phyloP scores from a whole-genome alignment of 2,113 vertebrate species.

The Grallaria varia region DNA sequence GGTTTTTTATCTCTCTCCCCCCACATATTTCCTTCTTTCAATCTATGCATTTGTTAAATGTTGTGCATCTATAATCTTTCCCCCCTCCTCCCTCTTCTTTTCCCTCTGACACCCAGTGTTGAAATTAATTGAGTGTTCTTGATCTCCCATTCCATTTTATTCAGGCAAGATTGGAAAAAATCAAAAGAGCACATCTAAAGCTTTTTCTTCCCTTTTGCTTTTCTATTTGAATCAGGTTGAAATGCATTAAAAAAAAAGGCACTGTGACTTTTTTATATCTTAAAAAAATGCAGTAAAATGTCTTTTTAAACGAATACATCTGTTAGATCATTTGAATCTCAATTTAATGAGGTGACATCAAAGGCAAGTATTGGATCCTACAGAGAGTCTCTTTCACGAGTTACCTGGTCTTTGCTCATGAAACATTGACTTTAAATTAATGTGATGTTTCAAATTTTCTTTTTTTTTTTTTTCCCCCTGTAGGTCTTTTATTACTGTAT shows the following conservation, averaged over 20 bases:
- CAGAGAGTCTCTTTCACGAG: constrained; percentile 58
- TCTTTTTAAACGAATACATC: constrained; percentile 83
- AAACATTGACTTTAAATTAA: constrained; percentile 78
- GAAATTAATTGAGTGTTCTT: constrained; percentile 85
- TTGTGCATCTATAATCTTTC: constrained; percentile 73
- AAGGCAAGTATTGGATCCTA: constrained; percentile 65
- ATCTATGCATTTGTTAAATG: constrained; percentile 80
- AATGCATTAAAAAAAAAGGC: constrained; percentile 64
- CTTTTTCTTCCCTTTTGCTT: constrained; percentile 77
- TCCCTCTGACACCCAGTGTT: constrained; percentile 76
- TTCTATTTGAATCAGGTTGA: constrained; percentile 81
- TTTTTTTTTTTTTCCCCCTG: neutral
- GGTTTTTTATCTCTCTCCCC: constrained; percentile 68
- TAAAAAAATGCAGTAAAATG: constrained; percentile 75
- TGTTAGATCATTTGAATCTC: constrained; percentile 83
- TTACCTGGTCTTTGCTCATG: constrained; percentile 71
- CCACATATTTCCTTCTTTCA: constrained; percentile 73
- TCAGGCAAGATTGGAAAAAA: constrained; percentile 80
- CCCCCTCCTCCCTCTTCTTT: constrained; percentile 56
- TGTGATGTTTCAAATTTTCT: constrained; percentile 58
- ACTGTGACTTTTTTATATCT: constrained; percentile 64
- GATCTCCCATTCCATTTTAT: constrained; percentile 83
- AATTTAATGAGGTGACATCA: constrained; percentile 83
- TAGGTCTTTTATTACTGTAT: constrained; percentile 65
- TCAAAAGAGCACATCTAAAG: constrained; percentile 84